phyloP scores from a whole-genome alignment of 2,888 invertebrate genomes.

The Amphipoea lucens region DNA sequence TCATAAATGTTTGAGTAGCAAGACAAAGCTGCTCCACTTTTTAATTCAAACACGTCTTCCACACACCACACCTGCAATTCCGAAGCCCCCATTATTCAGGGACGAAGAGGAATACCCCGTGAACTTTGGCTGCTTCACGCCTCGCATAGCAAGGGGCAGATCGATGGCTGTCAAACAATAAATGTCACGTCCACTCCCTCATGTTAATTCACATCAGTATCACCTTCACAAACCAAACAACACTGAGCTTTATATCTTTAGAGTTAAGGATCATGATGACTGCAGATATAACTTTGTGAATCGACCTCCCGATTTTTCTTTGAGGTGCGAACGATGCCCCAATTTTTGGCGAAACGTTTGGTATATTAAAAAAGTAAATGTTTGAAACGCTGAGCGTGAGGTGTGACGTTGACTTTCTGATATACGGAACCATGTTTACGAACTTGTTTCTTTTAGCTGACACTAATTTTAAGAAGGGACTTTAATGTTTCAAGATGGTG shows the following conservation, averaged over 20 bases:
- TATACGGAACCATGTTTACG: conserved; percentile 30
- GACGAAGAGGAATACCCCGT: conserved; percentile 71
- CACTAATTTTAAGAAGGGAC: not conserved
- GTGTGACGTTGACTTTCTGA: conserved; percentile 61
- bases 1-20: conserved; percentile 44
- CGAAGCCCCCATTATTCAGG: conserved; percentile 66
- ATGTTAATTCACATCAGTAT: conserved; percentile 77
- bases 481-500: not conserved
- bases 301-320: conserved; percentile 83
- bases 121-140: conserved; percentile 86
- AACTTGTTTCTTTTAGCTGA: not conserved
- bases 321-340: conserved; percentile 88
- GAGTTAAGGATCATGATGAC: conserved; percentile 61
- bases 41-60: conserved; percentile 65
- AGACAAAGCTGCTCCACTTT: conserved; percentile 63
- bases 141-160: conserved; percentile 89
- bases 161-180: conserved; percentile 90
- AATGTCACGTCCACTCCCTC: conserved; percentile 90
- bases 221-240: conserved; percentile 46
- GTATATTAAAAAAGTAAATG: conserved; percentile 79
- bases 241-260: conserved; percentile 56
- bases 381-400: conserved; percentile 64
- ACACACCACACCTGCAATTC: conserved; percentile 68
- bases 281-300: conserved; percentile 66
- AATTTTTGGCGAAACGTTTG: conserved; percentile 84